Base-by-base conservation (phyloP, 2,113 vertebrate species). In the Engraulis encrasicolus region DNA sequence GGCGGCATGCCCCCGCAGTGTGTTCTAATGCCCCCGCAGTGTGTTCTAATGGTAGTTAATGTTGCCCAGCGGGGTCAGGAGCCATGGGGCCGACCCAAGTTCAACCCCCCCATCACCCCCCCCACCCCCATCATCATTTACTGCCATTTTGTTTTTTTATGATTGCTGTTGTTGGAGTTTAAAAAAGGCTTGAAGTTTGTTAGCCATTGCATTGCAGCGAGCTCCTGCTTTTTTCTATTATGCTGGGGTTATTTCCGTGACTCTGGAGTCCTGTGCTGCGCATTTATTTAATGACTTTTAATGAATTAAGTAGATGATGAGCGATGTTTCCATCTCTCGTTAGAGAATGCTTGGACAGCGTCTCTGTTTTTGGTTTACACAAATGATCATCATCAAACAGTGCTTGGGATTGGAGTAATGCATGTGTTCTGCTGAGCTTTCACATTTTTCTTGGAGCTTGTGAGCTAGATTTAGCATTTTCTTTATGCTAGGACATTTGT, bases 41-140 rank as follows among this genome's bases (percentile, higher is more conserved):
- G 87, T 93, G 93, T 91, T 87, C 91, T 93, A 91, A 92, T 95
- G 93, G 92, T 90, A 89, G 92, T 89, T 91, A 92, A 86, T 90
- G 91, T 82, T 91, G 89, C 88, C 89, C 50, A 66, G 89, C 90
- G 89, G 85, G 82, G 91, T 92, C 94, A 94, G 93, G 93, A 91
- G 81, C 91, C 52, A 89, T 89, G 92, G 91, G n/a, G 93, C 91
- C 85, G 86, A 85, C 87, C 86, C 81, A 77, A 78, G 84, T 92
- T 92, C 88, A 84, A 79, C 82, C 52, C 89, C 89, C 88, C 88
- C 50, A 82, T 82, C n/a, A n/a, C n/a, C n/a, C n/a, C n/a, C n/a
- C n/a, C n/a, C 88, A 84, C 81, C 82, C 52, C 89, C 89, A 88
- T 88, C 50, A 82, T 82, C 79, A 87, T 87, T 90, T 80, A 20